Evolutionary conservation across 2,113 vertebrate species (phyloP).

Genomic region (Centrocercus urophasianus): DNA sequence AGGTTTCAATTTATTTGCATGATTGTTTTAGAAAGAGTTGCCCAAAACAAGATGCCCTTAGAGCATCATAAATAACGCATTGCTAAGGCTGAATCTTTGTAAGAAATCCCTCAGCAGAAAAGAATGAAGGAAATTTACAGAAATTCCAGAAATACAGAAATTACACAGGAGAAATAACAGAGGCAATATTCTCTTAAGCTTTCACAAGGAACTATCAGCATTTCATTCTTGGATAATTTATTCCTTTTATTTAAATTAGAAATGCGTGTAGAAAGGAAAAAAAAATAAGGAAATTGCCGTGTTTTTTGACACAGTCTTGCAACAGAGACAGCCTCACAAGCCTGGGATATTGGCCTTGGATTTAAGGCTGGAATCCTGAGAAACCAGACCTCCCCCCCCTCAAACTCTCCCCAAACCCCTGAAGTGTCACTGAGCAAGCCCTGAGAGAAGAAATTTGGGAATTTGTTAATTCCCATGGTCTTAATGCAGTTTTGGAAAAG

Average conservation of each 20-base stretch:
- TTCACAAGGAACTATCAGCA: not conserved
- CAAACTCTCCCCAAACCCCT: not conserved
- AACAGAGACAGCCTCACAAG: not conserved
- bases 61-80: not conserved
- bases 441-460: fast-evolving
- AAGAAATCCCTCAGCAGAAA: not conserved
- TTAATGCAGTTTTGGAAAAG: not conserved
- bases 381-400: not conserved
- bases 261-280: not conserved
- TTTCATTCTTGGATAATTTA: not conserved
- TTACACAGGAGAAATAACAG: not conserved
- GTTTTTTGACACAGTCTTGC: not conserved
- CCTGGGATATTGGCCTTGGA: not conserved
- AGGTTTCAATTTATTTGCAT: not conserved
- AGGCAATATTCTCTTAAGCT: not conserved
- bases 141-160: not conserved
- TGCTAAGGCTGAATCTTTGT: not conserved
- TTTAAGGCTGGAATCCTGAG: not conserved
- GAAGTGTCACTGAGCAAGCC: not conserved
- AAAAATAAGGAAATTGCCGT: not conserved
- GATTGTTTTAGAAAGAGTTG: not conserved
- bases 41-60: not conserved
- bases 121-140: not conserved
- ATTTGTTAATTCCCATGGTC: not conserved
- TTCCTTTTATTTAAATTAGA: not conserved